Conservation (phyloP, 2,888 invertebrate genomes). For the Folsomia manolachei region DNA sequence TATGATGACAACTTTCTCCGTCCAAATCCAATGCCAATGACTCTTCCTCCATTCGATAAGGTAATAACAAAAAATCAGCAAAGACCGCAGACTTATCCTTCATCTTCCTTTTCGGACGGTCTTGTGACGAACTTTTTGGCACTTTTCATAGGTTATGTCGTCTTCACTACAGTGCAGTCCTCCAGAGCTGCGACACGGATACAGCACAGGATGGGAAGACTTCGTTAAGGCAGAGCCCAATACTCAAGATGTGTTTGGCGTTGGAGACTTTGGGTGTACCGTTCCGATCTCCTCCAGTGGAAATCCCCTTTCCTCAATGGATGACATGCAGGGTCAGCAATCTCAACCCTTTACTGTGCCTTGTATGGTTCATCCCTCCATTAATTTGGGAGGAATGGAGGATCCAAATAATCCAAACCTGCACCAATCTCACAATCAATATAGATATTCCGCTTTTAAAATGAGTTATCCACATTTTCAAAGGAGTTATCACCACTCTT, state of each 20-base stretch:
- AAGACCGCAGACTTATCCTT: no score
- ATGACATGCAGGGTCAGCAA: constrained; percentile 39
- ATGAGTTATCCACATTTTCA: constrained; percentile 40
- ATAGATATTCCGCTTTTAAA: constrained; percentile 48
- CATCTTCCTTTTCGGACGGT: no score
- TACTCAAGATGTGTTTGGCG: constrained; percentile 34
- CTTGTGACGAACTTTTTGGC: no score
- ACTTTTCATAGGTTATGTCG: no score
- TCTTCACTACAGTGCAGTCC: no score
- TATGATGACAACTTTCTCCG: constrained; percentile 78
- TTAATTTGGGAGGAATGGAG: constrained; percentile 50
- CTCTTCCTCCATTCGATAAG: constrained; percentile 58
- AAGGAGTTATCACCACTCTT: constrained; percentile 54
- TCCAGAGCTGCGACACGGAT: no score
- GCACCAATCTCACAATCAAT: constrained; percentile 46
- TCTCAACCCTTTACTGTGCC: constrained; percentile 34
- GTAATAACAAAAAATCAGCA: no score
- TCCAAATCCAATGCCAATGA: constrained; percentile 60
- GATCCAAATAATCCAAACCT: constrained; percentile 53
- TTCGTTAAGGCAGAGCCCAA: constrained; percentile 78
- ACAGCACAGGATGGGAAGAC: no score
- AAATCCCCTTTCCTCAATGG: constrained; percentile 31
- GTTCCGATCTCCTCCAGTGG: constrained; percentile 15
- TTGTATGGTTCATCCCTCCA: constrained; percentile 51
- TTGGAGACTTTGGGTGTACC: constrained; percentile 28